Conservation (phyloP, 2,888 invertebrate species). For the Hylaea fasciaria region DNA sequence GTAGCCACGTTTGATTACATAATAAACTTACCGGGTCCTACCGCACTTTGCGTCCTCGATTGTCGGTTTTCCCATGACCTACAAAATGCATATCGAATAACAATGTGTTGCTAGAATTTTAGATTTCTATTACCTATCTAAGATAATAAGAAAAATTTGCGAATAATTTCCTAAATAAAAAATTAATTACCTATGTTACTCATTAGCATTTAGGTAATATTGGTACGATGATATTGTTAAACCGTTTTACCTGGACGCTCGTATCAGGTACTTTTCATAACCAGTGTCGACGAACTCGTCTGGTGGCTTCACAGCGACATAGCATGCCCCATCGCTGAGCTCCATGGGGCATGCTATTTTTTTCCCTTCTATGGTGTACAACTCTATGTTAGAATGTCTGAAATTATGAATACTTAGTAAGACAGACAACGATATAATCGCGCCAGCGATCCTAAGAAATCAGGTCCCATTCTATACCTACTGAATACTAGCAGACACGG, state of each 20-base stretch:
- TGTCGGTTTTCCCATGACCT: conserved; percentile 75
- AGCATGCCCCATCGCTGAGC: conserved; percentile 59
- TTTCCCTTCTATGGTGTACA: conserved; percentile 65
- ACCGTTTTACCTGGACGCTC: conserved; percentile 66
- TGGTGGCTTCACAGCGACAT: conserved; percentile 68
- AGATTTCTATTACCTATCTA: too few relatives aligned
- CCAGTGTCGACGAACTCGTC: conserved; percentile 66
- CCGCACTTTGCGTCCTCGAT: conserved; percentile 40
- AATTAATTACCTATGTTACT: too few relatives aligned
- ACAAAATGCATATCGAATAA: conserved; percentile 30
- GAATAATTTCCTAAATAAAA: too few relatives aligned
- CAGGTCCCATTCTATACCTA: too few relatives aligned
- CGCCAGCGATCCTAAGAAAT: too few relatives aligned
- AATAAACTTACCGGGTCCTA: conserved; percentile 40
- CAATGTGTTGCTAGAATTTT: too few relatives aligned
- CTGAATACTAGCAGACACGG: too few relatives aligned
- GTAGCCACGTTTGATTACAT: neutral
- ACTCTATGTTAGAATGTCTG: conserved; percentile 61
- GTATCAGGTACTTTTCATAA: conserved; percentile 70
- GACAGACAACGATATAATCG: neutral
- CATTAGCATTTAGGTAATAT: too few relatives aligned
- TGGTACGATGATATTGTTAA: too few relatives aligned
- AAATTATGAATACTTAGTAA: conserved; percentile 5
- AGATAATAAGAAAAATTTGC: too few relatives aligned
- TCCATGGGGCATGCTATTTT: conserved; percentile 60